These are phyloP conservation scores for Cygnus olor DNA, from an alignment of 2,797 vertebrate species.

Conservation along the genomic window DNA sequence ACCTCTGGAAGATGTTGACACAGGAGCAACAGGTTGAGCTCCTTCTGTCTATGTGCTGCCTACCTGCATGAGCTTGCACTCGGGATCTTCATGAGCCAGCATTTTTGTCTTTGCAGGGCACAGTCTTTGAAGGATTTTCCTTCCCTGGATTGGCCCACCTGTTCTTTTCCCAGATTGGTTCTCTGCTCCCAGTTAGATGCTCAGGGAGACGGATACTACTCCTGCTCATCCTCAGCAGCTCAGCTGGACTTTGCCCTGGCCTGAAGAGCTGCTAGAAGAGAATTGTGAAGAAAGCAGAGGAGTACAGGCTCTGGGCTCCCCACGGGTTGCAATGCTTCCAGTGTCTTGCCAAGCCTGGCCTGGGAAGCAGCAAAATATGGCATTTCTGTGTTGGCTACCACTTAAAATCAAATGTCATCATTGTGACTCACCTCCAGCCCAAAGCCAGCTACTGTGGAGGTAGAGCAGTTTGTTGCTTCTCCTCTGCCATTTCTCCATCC, in stretches of 20 bases:
- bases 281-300: not conserved
- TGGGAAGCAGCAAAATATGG: not conserved
- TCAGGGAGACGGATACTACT: not conserved
- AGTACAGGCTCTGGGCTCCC: not conserved
- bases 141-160: not conserved
- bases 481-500: not conserved
- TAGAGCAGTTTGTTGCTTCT: not conserved
- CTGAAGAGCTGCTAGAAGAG: not conserved
- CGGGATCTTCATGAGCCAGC: not conserved
- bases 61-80: not conserved
- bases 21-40: not conserved
- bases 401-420: not conserved
- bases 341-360: not conserved
- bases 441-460: not conserved
- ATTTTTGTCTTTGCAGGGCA: not conserved
- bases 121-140: not conserved
- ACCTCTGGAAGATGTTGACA: not conserved
- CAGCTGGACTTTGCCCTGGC: not conserved
- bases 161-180: not conserved
- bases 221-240: not conserved
- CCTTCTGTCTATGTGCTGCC: not conserved
- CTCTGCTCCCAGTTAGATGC: accelerated
- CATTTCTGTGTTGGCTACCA: not conserved
- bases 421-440: not conserved
- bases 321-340: not conserved